Evolutionary conservation across 2,888 invertebrate genomes (phyloP), one percentile per base, ranked within the genome.

Genomic region (Carabus problematicus): DNA sequence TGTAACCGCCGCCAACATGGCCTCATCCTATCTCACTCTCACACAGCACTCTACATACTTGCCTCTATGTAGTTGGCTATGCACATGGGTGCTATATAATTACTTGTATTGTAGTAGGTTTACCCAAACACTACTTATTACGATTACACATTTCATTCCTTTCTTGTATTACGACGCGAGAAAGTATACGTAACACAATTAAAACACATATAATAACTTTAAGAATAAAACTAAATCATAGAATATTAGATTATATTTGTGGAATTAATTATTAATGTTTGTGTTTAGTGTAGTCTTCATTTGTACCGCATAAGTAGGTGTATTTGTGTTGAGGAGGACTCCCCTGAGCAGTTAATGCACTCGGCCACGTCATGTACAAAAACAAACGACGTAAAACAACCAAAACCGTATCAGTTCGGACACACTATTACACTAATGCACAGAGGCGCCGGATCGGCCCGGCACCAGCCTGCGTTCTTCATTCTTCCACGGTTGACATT

Each of bases 1-100:
- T 70, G 72, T 72, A 70, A 56, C 12, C 75, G 71, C 61, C 55
- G 62, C 68, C 52, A 52, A 52, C 52, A 52, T 52, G 52, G 52
- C 14, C 52, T 52, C 12, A 18, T 11, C 3, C 52, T 52, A 18
- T 18, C 52, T 12, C 52, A 16, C 52, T 52, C 47, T 47, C 16
- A 7, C 2, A 16, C 52, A 52, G 8, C 19, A 52, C 19, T 11
- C 8, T n/a, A 52, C 9, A 45, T 3, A 12, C 45, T 3, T 3
- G 3, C 1, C 45, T 3, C 45, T 45, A 7, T 29, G 29, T 29
- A 29, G n/a, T n/a, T n/a, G n/a, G n/a, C n/a, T 29, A 29, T 29
- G 6, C 29, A 29, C 29, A 29, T 29, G 29, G 29, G 6, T 29
- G 29, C 6, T 29, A 29, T 29, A 29, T 29, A 29, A 29, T 29